phyloP scores from a whole-genome alignment of 2,113 vertebrate species.

The Cavia porcellus region DNA sequence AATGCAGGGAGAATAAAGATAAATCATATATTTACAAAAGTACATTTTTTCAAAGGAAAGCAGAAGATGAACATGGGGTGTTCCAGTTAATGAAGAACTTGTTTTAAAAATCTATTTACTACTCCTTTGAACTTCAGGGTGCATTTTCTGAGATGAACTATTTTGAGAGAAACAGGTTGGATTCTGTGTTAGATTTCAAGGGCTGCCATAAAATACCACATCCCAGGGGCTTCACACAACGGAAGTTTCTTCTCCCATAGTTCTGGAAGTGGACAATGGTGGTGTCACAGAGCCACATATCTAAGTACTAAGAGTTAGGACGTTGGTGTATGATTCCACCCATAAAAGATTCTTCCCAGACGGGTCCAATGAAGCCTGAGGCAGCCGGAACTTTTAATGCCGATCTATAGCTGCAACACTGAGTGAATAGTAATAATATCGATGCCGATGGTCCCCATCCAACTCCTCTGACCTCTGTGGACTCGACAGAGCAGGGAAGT shows the following conservation, averaged over 20 bases:
- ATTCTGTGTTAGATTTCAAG: neutral
- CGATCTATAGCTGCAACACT: neutral
- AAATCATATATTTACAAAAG: slow-evolving; percentile 19
- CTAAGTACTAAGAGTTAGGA: neutral
- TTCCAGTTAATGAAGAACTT: slow-evolving; percentile 20
- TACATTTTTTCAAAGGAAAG: slow-evolving; percentile 59
- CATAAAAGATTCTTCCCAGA: neutral
- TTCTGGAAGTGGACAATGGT: neutral
- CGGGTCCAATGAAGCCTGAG: neutral
- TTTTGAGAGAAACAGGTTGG: slow-evolving; percentile 21
- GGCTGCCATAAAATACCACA: neutral
- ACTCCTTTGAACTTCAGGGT: neutral
- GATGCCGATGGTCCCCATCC: neutral
- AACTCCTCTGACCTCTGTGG: neutral
- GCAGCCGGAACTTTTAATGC: neutral
- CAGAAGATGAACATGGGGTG: slow-evolving; percentile 24
- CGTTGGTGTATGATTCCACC: neutral
- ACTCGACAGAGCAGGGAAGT: neutral
- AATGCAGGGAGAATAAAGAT: neutral
- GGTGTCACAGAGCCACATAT: neutral
- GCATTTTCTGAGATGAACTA: neutral
- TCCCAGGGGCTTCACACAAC: neutral
- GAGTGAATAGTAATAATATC: neutral
- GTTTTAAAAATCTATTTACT: neutral
- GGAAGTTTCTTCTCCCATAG: neutral